Base-by-base conservation (phyloP, 2,888 invertebrate species). In the Neelides folsomi region DNA sequence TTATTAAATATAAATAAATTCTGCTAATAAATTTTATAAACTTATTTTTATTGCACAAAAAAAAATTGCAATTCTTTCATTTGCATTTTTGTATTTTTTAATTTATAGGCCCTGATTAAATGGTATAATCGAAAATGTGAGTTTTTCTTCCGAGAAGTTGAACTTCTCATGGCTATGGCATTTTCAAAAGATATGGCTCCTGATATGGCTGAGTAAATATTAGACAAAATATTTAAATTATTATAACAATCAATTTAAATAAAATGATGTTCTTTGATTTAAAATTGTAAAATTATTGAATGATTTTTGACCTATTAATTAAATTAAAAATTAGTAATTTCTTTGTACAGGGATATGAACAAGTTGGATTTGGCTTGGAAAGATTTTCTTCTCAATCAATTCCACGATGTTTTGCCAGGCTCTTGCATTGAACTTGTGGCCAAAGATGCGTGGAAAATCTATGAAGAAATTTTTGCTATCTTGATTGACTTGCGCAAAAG, bases 321-420 rank as follows among this genome's bases (percentile, higher is more conserved):
- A 27, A 27, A 5, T 27, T 27, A 27, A 27, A 27, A 27, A 20
- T 35, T 19, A 18, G 15, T 44, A 46, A 47, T 47, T 35, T 5
- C 1, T 16, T 34, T 2, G 20, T 36, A 39, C 37, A 55, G 55
- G 45, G 58, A 58, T 19, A 55, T 56, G 53, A 45, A 6, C 0
- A 40, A 35, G 2, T 54, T 67, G 2, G 64, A 64, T 35, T 45
- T 55, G 34, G 56, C 61, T 48, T 75, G 75, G 75, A 71, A 73
- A 55, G 65, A 70, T 13, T 60, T 75, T 7, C 66, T 75, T 19
- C 67, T 75, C 27, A 75, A 75, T 58, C 75, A 75, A 65, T 75
- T 75, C 65, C 75, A 75, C 62, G 75, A 75, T 64, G 73, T 75
- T 5, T 65, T 75, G 36, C 75, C 75, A 4, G 75, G 75, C 0